Base-by-base conservation (phyloP, 2,797 vertebrate species). In the Dromococcyx pavoninus region DNA sequence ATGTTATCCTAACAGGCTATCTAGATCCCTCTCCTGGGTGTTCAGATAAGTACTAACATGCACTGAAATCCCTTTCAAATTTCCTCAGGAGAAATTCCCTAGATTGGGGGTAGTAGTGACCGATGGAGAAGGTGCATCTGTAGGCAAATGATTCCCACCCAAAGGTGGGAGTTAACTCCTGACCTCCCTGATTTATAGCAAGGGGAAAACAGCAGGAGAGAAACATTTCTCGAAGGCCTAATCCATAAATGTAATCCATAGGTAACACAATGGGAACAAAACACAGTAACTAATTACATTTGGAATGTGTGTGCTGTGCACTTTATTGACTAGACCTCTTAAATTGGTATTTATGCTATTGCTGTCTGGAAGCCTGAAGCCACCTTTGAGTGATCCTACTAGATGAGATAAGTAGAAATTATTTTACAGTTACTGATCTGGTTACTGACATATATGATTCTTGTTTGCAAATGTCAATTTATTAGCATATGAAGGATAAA, bases 331-430 rank as follows among this genome's bases (percentile, higher is more conserved):
- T 76, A 91, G 79, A 88, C 67, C 83, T 86, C 86, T 83, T 94
- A 84, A 94, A 95, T 73, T 94, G 92, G 51, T 94, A 95, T 96
- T 96, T 96, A 91, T 95, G 88, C 92, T 96, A 90, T 79, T 93
- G 89, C 89, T 88, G 82, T 44, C 80, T 91, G 71, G 73, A 95
- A 92, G 79, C 91, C 94, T 2, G 27, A 90, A 95, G 94, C 91
- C 22, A 62, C 69, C 89, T 91, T 46, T 86, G 93, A 93, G 75
- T 84, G 88, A 90, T 94, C 89, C 90, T 71, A 88, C 73, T 70
- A 90, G 91, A 89, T 61, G 85, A 93, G 87, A 95, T 89, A 95
- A 92, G 92, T n/a, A 94, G 92, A 86, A 96, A 96, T 94, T 94
- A 97, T 94, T 96, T 94, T 96, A 95, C 77, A 86, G 89, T 17